phyloP scores from a whole-genome alignment of 1,140 invertebrate species.

The Atta colombica region DNA sequence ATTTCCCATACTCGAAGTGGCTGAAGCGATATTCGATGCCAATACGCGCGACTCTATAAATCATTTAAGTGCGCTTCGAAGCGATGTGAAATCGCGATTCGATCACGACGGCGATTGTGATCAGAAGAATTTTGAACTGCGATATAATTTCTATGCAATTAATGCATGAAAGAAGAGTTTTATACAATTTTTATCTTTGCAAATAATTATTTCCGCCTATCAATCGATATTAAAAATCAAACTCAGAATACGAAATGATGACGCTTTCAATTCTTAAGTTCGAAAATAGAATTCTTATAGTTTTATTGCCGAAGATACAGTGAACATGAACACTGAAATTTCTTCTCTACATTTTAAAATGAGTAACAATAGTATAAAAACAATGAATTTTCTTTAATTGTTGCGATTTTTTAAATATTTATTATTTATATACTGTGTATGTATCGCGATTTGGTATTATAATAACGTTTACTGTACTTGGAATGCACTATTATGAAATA shows the following conservation, averaged over 20 bases:
- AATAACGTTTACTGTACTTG: background rate
- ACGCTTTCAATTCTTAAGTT: background rate
- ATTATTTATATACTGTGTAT: background rate
- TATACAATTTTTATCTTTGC: background rate
- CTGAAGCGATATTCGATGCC: constrained; percentile 25
- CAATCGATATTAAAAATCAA: background rate
- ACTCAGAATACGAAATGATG: background rate
- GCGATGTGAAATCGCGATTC: constrained; percentile 30
- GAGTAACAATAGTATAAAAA: background rate
- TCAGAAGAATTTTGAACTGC: background rate
- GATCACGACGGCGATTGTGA: background rate
- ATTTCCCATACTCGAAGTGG: constrained; percentile 25
- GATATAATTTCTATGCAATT: background rate
- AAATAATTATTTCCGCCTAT: background rate
- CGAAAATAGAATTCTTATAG: background rate
- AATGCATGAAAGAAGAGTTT: background rate
- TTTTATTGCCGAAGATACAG: background rate
- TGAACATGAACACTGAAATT: background rate
- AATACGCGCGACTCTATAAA: constrained; percentile 14
- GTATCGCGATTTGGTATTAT: background rate
- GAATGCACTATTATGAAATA: background rate
- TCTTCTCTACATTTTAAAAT: background rate
- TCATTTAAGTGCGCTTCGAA: constrained; percentile 30
- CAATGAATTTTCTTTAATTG: background rate
- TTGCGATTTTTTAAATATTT: constrained; percentile 12